Base-by-base conservation (phyloP, 2,797 vertebrate species). In the Astyanax mexicanus region DNA sequence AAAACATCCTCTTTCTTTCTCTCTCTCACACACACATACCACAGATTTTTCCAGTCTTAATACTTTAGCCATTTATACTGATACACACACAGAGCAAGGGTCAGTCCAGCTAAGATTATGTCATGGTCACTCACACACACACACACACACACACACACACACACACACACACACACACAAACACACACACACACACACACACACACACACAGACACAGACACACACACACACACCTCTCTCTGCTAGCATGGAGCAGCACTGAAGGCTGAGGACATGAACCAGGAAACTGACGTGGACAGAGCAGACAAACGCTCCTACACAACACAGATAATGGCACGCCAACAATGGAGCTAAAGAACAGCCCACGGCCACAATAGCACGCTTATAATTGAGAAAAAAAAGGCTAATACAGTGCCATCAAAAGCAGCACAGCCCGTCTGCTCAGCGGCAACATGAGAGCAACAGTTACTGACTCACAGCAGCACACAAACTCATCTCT, bases 1-100 rank as follows among this genome's bases (percentile, higher is more conserved):
- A 13, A 12, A 54, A 42, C 21, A n/a, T 81, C 81, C 83, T 72
- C 77, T 84, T 82, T 72, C 0, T 72, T 58, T 37, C 81, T 83
- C 77, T 81, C 71, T 25, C 84, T 77, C 74, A 72, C 55, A 49
- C 42, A 66, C 44, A 80, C 84, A 81, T 72, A 86, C 86, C 84
- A 82, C 57, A 80, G 85, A 86, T 90, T 88, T 81, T 75, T 85
- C 81, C 75, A 66, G 32, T 85, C 81, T 81, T 80, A 83, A 81
- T 47, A 68, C 74, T 77, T 62, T 29, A 66, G 70, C 70, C 69
- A 54, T 85, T 80, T 80, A 76, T 71, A 79, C 1, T 35, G 27
- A 82, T 45, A 78, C 21, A 52, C 13, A 74, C 83, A 86, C 78
- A 60, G 74, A 87, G 81, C 83, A 76, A 82, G 81, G 71, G 52